These are phyloP conservation scores for Drosophila athabasca DNA, from an alignment of 1,140 invertebrate species.

Conservation along the genomic window DNA sequence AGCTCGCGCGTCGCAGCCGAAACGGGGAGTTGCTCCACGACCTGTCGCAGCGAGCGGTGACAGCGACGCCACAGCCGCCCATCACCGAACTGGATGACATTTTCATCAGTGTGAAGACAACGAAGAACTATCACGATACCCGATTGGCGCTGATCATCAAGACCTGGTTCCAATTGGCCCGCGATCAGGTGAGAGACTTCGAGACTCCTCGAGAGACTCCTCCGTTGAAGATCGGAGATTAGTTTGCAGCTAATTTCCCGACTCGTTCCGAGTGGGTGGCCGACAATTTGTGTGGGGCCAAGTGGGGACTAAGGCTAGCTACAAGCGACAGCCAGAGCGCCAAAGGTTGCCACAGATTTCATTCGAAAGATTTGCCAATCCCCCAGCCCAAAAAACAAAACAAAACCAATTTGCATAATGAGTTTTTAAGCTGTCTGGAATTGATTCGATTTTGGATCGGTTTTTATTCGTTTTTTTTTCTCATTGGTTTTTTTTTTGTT, in stretches of 20 bases:
- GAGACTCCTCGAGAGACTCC: constrained; percentile 12
- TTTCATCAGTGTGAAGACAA: constrained; percentile 97
- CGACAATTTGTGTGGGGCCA: constrained; percentile 58
- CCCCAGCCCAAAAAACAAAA: neutral
- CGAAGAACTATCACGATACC: constrained; percentile 92
- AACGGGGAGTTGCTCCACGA: constrained; percentile 77
- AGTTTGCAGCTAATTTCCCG: constrained; percentile 59
- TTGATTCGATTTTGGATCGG: constrained; percentile 50
- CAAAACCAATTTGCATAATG: constrained; percentile 74
- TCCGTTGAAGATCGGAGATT: constrained; percentile 40
- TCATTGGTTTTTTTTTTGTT: constrained; percentile 28
- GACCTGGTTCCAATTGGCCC: constrained; percentile 96
- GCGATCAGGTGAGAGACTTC: constrained; percentile 90
- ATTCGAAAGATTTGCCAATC: constrained; percentile 27
- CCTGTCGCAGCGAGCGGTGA: constrained; percentile 76
- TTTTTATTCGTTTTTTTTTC: neutral
- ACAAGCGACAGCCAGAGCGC: neutral
- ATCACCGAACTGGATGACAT: constrained; percentile 91
- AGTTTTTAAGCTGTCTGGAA: constrained; percentile 75
- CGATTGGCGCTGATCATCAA: constrained; percentile 94
- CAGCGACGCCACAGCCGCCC: constrained; percentile 87
- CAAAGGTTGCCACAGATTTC: constrained; percentile 59
- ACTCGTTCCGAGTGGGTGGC: constrained; percentile 42
- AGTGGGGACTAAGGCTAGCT: constrained; percentile 33
- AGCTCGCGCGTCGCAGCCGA: constrained; percentile 68